These are phyloP conservation scores for Tetraneura akinire DNA, from an alignment of 1,140 invertebrate genomes.

Conservation along the genomic window DNA sequence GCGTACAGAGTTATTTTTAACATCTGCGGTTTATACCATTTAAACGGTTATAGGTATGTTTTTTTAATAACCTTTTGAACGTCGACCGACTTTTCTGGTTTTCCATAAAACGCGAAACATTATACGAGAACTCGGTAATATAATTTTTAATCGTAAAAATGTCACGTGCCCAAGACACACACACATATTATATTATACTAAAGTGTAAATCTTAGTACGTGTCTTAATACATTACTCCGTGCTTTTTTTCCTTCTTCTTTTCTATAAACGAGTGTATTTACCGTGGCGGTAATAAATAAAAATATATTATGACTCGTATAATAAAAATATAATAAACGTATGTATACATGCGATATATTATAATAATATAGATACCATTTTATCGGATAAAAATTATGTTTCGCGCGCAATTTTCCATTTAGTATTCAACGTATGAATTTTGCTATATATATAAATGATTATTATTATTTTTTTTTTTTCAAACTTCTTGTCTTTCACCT, in stretches of 20 bases:
- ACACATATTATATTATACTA: too few relatives aligned
- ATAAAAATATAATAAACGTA: too few relatives aligned
- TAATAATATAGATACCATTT: too few relatives aligned
- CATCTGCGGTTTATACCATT: neutral
- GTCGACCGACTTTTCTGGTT: neutral
- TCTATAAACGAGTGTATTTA: neutral
- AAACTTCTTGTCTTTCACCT: too few relatives aligned
- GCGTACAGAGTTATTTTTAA: neutral
- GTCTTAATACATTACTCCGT: too few relatives aligned
- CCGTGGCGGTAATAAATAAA: neutral
- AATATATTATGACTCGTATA: neutral
- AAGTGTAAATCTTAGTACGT: neutral
- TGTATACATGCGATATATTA: neutral
- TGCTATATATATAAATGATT: too few relatives aligned
- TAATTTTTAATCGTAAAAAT: neutral
- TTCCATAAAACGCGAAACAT: neutral
- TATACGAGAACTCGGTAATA: too few relatives aligned
- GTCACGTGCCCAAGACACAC: neutral
- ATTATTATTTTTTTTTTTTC: too few relatives aligned
- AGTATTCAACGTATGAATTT: neutral
- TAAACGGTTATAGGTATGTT: neutral
- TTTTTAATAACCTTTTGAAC: neutral
- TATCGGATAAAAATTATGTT: too few relatives aligned
- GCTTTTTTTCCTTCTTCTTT: too few relatives aligned
- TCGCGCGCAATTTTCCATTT: neutral